Evolutionary conservation across 2,113 vertebrate genomes (phyloP).

Genomic region (Nibea albiflora): DNA sequence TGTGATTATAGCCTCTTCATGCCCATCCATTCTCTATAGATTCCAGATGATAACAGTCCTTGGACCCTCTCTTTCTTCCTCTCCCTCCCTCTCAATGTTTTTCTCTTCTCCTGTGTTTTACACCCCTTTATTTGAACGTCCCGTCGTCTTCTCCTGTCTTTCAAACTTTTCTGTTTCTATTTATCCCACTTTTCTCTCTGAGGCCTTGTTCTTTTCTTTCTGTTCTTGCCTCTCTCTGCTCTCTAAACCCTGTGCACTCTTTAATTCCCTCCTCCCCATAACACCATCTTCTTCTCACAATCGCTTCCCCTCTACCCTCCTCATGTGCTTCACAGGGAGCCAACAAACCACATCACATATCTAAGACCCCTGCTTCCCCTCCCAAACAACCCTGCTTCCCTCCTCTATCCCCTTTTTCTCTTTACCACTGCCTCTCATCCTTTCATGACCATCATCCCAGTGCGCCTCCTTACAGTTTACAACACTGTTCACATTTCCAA

Average conservation of each 20-base stretch:
- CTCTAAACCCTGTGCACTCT: slow-evolving; percentile 31
- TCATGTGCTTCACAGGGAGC: slow-evolving; percentile 55
- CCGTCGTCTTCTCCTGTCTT: slow-evolving; percentile 26
- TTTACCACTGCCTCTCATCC: slow-evolving; percentile 33
- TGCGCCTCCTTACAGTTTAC: slow-evolving; percentile 43
- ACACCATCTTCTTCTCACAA: slow-evolving; percentile 55
- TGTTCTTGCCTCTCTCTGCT: slow-evolving; percentile 17
- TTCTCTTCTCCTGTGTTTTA: slow-evolving; percentile 48
- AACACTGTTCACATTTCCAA: slow-evolving; percentile 42
- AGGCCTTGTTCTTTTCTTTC: slow-evolving; percentile 26
- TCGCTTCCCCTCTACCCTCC: slow-evolving; percentile 39
- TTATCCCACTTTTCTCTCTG: slow-evolving; percentile 40
- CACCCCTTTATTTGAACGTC: slow-evolving; percentile 35
- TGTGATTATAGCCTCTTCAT: slow-evolving; percentile 75
- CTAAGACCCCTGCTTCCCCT: slow-evolving; percentile 19
- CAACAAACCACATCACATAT: slow-evolving; percentile 64
- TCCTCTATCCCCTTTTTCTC: slow-evolving; percentile 26
- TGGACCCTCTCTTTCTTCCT: slow-evolving; percentile 47
- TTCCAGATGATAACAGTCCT: slow-evolving; percentile 79
- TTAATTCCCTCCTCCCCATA: slow-evolving; percentile 47
- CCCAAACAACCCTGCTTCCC: slow-evolving; percentile 2
- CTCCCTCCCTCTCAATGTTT: slow-evolving; percentile 27
- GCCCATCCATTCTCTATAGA: slow-evolving; percentile 75
- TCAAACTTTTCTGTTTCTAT: slow-evolving; percentile 41
- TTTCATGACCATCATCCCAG: slow-evolving; percentile 47